Percentiles rank a stretch among this genome's conserved stretches.
Evolutionary conservation across 1,140 invertebrate species (phyloP).

Genomic region (Zelostemma sp.): DNA sequence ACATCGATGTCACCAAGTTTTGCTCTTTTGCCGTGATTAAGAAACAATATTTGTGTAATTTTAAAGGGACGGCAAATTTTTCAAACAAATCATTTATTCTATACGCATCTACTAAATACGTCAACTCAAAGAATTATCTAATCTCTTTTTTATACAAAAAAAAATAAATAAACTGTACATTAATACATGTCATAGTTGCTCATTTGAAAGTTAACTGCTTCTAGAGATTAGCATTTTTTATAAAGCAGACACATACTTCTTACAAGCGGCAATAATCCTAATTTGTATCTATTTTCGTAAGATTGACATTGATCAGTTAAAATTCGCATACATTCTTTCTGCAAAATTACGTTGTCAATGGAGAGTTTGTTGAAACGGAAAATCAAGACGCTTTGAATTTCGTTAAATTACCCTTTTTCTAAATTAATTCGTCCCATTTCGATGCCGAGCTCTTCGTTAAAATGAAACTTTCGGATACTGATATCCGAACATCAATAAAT

Average conservation of each 20-base stretch:
- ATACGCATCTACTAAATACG: constrained; percentile 4
- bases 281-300: constrained; percentile 2
- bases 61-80: not conserved
- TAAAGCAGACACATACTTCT: constrained; percentile 22
- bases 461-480: too few species aligned
- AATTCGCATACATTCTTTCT: not conserved
- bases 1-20: too few species aligned
- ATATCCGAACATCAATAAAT: not conserved
- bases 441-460: too few species aligned
- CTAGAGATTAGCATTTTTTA: constrained; percentile 25
- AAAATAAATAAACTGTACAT: constrained; percentile 41
- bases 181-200: constrained; percentile 33
- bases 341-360: too few species aligned
- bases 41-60: not conserved
- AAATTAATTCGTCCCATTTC: too few species aligned
- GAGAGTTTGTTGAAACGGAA: too few species aligned
- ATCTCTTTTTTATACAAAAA: constrained; percentile 30
- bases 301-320: constrained; percentile 1
- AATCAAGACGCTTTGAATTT: too few species aligned
- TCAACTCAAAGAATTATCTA: constrained; percentile 24
- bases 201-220: constrained; percentile 11
- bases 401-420: too few species aligned
- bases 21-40: too few species aligned
- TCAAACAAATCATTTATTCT: constrained; percentile 26
- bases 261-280: constrained; percentile 8